These are phyloP conservation scores for Leucosticte australis DNA, from an alignment of 2,113 vertebrate genomes.

Conservation along the genomic window DNA sequence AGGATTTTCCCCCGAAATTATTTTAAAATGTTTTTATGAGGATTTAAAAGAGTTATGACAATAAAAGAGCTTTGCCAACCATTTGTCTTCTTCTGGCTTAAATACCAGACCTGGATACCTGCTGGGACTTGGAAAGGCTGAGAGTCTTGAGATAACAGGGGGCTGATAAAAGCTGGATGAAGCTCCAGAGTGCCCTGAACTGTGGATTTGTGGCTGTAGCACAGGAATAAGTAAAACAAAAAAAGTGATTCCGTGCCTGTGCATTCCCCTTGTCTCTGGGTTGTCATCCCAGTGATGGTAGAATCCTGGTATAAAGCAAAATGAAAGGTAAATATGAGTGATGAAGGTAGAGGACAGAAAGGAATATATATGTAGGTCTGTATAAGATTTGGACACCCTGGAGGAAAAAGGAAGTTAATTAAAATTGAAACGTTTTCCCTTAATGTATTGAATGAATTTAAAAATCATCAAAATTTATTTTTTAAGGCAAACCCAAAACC, in stretches of 20 bases:
- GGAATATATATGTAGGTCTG: rapidly evolving
- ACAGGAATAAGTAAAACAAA: neutral
- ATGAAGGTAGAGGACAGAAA: neutral
- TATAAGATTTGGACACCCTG: neutral
- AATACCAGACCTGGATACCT: neutral
- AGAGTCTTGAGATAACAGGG: neutral
- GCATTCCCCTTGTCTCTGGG: neutral
- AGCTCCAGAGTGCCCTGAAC: neutral
- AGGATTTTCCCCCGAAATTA: neutral
- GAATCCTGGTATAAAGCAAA: neutral
- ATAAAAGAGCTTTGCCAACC: neutral
- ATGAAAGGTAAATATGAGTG: neutral
- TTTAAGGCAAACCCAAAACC: neutral
- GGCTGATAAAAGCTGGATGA: neutral
- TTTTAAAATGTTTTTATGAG: neutral
- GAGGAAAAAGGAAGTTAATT: neutral
- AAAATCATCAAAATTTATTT: neutral
- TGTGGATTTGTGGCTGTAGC: rapidly evolving
- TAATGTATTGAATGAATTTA: neutral
- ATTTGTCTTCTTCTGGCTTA: neutral
- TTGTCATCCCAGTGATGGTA: neutral
- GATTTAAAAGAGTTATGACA: neutral
- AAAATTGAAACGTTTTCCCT: neutral
- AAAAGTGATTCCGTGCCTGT: neutral
- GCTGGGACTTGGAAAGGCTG: neutral